Base-by-base conservation (phyloP, 2,888 invertebrate species). In the Folsomia candida region DNA sequence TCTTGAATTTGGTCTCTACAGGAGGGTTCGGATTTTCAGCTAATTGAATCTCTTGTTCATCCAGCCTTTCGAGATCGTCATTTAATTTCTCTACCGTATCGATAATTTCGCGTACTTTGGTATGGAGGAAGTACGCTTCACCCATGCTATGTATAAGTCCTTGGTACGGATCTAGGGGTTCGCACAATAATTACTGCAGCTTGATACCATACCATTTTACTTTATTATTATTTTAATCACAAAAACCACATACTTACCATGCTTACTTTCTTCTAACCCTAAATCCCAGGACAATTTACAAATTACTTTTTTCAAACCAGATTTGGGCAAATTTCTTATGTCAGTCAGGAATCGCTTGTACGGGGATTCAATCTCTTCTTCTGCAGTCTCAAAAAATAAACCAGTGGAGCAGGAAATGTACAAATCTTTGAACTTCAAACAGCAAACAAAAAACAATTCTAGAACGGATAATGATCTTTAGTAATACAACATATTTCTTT, bases 331-430 rank as follows among this genome's bases (percentile, higher is more conserved):
- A 54, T 22, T 22, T 47, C 24, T 25, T 25, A 58, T 58, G 11
- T 59, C 60, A 0, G 29, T 59, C 11, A 37, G 6, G 2, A 64
- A 51, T 51, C 24, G 9, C 11, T 24, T 4, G 24, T 26, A 64
- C 6, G 6, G 24, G 51, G 11, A 61, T n/a, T n/a, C 20, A n/a
- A 20, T 51, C 1, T 69, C 60, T 22, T 62, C 68, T 0, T 58
- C 20, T 22, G 22, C 25, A 3, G 22, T 11, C 22, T 70, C 47
- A 57, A 65, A 67, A 51, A 68, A 60, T 2, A 18, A 9, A 6
- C 68, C 68, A 14, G 25, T n/a, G 47, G 47, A 70, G 59, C 70
- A 70, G 14, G 65, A 1, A 25, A 60, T 59, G 57, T 73, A 73
- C 11, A 69, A 59, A 6, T 57, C 69, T 1, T 29, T 27, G 22